Conservation (phyloP, 2,113 vertebrate species). For the Progne subis region DNA sequence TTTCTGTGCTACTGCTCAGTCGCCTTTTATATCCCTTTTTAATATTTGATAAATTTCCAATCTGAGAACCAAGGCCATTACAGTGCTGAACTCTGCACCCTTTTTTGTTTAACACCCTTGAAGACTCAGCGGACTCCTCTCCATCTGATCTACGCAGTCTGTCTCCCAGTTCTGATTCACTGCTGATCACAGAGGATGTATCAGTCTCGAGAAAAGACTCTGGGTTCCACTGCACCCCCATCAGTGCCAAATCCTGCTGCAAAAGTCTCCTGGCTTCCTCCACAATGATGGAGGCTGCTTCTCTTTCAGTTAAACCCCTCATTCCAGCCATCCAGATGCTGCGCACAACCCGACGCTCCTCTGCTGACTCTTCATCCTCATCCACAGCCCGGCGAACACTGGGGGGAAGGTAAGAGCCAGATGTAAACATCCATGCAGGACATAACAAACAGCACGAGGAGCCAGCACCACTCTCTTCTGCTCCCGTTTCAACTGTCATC, state of each 20-base stretch:
- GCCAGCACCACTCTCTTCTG: background rate
- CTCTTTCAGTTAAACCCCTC: conserved; percentile 85
- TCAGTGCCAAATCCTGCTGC: conserved; percentile 85
- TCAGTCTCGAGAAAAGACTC: conserved; percentile 28
- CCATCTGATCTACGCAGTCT: background rate
- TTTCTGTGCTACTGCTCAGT: conserved; percentile 19
- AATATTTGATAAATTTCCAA: background rate
- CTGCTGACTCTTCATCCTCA: conserved; percentile 88
- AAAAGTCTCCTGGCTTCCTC: conserved; percentile 89
- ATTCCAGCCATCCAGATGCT: conserved; percentile 87
- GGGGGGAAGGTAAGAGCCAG: background rate
- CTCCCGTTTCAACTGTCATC: background rate
- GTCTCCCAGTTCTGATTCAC: conserved; percentile 52
- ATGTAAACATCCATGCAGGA: background rate
- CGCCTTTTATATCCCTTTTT: conserved; percentile 42
- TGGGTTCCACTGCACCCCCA: conserved; percentile 90
- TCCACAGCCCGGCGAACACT: conserved; percentile 87
- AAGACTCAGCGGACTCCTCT: conserved; percentile 11
- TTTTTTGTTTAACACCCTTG: conserved; percentile 7
- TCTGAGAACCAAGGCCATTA: background rate
- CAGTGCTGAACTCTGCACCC: background rate
- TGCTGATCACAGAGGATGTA: background rate
- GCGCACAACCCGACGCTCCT: conserved; percentile 83
- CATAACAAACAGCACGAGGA: background rate
- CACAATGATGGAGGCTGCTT: conserved; percentile 87